Conservation (phyloP, 2,797 vertebrate genomes). For the Alca torda region DNA sequence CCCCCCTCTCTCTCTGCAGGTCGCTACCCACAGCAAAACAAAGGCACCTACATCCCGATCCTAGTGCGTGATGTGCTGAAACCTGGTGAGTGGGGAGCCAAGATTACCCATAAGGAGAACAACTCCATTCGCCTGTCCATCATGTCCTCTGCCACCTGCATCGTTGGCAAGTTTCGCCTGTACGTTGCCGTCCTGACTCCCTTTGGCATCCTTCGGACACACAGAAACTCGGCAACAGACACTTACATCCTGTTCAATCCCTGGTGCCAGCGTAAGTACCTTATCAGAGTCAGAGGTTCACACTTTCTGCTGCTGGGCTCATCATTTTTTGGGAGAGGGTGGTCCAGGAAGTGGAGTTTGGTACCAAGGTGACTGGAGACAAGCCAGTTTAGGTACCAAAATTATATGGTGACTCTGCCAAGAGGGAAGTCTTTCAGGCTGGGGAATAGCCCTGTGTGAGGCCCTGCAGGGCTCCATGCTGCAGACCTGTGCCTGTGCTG, state of each 20-base stretch:
- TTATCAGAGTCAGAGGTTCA: neutral
- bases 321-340: neutral
- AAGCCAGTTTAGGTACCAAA: neutral
- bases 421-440: neutral
- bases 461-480: neutral
- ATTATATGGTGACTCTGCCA: neutral
- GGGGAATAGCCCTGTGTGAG: neutral
- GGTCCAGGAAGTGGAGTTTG: neutral
- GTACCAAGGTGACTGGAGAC: neutral
- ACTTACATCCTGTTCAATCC: conserved; percentile 94
- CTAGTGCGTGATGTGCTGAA: conserved; percentile 74
- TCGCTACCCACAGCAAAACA: conserved; percentile 87
- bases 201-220: conserved; percentile 87
- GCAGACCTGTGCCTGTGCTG: neutral
- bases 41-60: conserved; percentile 90
- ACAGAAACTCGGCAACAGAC: conserved; percentile 73
- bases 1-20: conserved; percentile 74
- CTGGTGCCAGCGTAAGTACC: conserved; percentile 85
- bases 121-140: conserved; percentile 82
- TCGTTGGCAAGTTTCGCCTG: conserved; percentile 90
- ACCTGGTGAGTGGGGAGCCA: conserved; percentile 83
- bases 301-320: neutral
- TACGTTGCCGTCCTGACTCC: conserved; percentile 88
- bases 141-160: conserved; percentile 82
- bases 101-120: conserved; percentile 70